phyloP scores from a whole-genome alignment of 2,888 invertebrate species.

The Dicycla oo region DNA sequence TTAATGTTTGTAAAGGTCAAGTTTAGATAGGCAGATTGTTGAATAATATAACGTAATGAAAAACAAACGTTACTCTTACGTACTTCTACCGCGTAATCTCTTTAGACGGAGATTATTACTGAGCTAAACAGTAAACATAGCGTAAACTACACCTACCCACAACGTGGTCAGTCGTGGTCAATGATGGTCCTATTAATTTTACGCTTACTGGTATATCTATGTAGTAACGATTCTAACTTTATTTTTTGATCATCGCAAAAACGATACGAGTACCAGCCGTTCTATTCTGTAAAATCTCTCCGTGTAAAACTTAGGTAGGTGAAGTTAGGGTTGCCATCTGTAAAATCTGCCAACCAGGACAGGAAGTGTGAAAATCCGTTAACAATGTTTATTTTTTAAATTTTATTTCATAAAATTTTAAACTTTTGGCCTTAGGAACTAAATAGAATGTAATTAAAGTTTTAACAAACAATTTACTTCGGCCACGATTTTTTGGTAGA shows the following conservation, averaged over 20 bases:
- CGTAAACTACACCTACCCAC: neutral
- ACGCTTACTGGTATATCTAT: too few species aligned
- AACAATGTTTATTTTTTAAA: too few species aligned
- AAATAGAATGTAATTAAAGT: too few species aligned
- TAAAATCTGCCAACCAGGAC: too few species aligned
- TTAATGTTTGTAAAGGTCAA: conserved; percentile 27
- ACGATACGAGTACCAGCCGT: neutral
- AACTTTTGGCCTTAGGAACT: too few species aligned
- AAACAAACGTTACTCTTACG: conserved; percentile 21
- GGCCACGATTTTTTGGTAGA: too few species aligned
- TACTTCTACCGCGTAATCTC: conserved; percentile 5
- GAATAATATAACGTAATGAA: conserved; percentile 35
- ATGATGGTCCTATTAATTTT: neutral
- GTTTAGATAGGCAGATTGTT: conserved; percentile 19
- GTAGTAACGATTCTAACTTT: neutral
- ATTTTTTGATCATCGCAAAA: neutral
- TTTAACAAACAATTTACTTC: too few species aligned
- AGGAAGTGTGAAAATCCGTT: too few species aligned
- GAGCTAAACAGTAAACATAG: neutral
- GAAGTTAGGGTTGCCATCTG: too few species aligned
- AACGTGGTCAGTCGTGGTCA: neutral
- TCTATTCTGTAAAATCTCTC: too few species aligned
- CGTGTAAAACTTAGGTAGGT: too few species aligned
- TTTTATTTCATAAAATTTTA: too few species aligned
- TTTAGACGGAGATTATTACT: neutral